These are phyloP conservation scores for Pegoplata infirma DNA, from an alignment of 2,888 invertebrate genomes.

Conservation along the genomic window DNA sequence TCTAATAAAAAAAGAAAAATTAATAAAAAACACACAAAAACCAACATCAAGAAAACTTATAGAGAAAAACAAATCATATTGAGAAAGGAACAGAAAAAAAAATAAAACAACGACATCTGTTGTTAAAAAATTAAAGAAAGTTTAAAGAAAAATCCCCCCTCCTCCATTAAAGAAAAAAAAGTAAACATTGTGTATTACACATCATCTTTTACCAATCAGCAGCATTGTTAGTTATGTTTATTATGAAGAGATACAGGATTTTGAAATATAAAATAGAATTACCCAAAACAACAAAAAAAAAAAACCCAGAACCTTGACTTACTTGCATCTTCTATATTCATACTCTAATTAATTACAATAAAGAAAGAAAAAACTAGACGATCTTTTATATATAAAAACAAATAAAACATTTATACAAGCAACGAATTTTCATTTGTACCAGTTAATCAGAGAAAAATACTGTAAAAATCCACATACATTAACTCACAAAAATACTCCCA, in stretches of 20 bases:
- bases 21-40: slow-evolving; percentile 54
- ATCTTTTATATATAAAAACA: slow-evolving; percentile 34
- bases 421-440: slow-evolving; percentile 52
- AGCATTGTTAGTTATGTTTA: slow-evolving; percentile 54
- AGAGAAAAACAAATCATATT: slow-evolving; percentile 47
- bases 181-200: slow-evolving; percentile 17
- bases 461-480: neutral
- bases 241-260: slow-evolving; percentile 26
- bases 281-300: no score
- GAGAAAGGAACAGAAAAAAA: slow-evolving; percentile 38
- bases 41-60: slow-evolving; percentile 37
- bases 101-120: slow-evolving; percentile 46
- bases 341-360: slow-evolving; percentile 3
- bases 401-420: slow-evolving; percentile 42
- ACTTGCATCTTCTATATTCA: neutral
- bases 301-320: slow-evolving; percentile 35
- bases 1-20: slow-evolving; percentile 59
- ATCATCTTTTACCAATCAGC: slow-evolving; percentile 53
- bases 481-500: neutral
- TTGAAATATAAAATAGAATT: slow-evolving; percentile 27
- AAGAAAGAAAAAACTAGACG: slow-evolving; percentile 18
- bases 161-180: neutral
- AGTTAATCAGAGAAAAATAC: neutral
- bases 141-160: slow-evolving; percentile 27
- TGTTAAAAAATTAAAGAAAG: slow-evolving; percentile 38